Conservation (phyloP, 1,140 invertebrate species). For the Daktulosphaira vitifoliae region DNA sequence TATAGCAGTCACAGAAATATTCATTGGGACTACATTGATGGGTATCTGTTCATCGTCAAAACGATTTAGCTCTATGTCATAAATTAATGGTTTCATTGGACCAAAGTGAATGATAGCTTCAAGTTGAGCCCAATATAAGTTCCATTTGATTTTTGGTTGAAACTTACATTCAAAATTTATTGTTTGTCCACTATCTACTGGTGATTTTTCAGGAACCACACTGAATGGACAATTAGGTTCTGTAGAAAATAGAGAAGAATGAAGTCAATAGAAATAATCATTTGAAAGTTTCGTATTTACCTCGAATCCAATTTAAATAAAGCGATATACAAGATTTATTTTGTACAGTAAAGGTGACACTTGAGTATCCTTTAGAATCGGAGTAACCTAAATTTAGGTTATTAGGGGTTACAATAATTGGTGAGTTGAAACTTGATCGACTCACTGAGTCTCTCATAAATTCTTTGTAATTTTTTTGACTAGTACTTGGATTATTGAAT, state of each 20-base stretch:
- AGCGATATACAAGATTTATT: neutral
- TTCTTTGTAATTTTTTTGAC: neutral
- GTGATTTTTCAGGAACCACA: neutral
- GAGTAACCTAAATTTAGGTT: neutral
- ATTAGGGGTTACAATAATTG: neutral
- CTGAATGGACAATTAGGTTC: neutral
- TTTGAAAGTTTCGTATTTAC: neutral
- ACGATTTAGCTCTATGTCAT: too few species aligned
- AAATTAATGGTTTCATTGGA: neutral
- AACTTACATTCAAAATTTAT: neutral
- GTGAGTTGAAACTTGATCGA: neutral
- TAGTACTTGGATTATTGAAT: neutral
- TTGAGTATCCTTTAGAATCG: neutral
- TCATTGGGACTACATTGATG: neutral
- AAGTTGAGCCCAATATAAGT: conserved; percentile 1
- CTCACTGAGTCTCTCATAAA: neutral
- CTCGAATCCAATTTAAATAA: conserved; percentile 1
- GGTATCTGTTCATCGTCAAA: neutral
- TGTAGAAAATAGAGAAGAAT: neutral
- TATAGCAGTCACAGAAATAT: neutral
- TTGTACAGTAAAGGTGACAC: neutral
- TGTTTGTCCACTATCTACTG: neutral
- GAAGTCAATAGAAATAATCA: neutral
- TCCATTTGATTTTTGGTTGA: neutral
- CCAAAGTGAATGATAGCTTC: neutral